A percentile compares a stretch with the other conserved stretches of the same genome.
Evolutionary conservation across 1,140 invertebrate genomes (phyloP).

Genomic region (Platyura marginata): DNA sequence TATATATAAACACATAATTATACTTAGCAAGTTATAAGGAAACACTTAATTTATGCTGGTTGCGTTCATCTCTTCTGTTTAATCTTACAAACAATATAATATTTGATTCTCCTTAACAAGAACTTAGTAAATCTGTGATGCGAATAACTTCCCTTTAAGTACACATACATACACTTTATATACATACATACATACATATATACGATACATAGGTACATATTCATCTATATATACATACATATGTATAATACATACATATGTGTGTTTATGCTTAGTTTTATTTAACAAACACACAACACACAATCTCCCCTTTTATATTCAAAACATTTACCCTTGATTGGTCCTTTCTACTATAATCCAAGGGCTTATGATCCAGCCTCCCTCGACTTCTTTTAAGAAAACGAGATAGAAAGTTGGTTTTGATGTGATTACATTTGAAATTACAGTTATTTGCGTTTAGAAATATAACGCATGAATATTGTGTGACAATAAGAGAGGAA

Average conservation of each 20-base stretch:
- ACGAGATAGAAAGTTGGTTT: not conserved
- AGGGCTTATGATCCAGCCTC: conserved; percentile 3
- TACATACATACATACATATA: not conserved
- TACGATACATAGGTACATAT: not conserved
- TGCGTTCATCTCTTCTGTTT: not conserved
- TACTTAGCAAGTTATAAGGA: no score
- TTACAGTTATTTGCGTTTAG: not conserved
- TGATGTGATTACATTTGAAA: not conserved
- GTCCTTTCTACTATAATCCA: conserved; percentile 5
- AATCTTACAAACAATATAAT: not conserved
- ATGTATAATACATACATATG: not conserved
- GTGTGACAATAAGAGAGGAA: no score
- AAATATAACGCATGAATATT: not conserved
- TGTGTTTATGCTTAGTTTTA: not conserved
- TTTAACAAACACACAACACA: not conserved
- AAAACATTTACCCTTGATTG: conserved; percentile 7
- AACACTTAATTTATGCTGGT: no score
- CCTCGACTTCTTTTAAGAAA: conserved; percentile 3
- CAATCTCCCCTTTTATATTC: conserved; percentile 4
- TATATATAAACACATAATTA: no score
- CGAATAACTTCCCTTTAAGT: no score
- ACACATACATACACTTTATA: not conserved
- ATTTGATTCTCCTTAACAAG: not conserved
- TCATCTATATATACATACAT: not conserved
- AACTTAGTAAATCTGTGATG: not conserved